phyloP scores from a whole-genome alignment of 2,888 invertebrate species.

The Brachypterus glaber region DNA sequence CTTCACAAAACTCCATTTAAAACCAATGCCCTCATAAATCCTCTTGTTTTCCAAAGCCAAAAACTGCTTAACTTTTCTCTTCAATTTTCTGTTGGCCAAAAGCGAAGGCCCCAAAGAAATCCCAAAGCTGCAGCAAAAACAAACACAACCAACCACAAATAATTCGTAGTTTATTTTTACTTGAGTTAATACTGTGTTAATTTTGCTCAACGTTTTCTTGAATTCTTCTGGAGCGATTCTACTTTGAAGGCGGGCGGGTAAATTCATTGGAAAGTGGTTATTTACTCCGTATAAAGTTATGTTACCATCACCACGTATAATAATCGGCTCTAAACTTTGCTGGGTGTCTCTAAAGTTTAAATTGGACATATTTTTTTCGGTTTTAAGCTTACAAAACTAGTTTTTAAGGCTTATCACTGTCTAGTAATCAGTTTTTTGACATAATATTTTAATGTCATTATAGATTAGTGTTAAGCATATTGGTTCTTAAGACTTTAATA shows the following conservation, averaged over 20 bases:
- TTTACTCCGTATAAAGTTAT: conserved; percentile 27
- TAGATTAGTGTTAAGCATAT: too few species aligned
- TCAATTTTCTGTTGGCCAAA: conserved; percentile 22
- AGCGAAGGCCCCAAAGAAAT: conserved; percentile 25
- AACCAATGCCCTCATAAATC: conserved; percentile 27
- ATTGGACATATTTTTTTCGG: too few species aligned
- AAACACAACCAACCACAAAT: conserved; percentile 25
- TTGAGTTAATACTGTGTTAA: conserved; percentile 23
- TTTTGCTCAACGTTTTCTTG: conserved; percentile 23
- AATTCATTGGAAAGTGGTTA: conserved; percentile 24
- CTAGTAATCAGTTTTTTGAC: too few species aligned
- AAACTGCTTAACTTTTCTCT: conserved; percentile 20
- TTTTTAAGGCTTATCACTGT: too few species aligned
- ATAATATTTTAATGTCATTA: too few species aligned
- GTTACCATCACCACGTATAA: conserved; percentile 26
- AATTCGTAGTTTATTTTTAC: conserved; percentile 23
- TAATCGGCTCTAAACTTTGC: conserved; percentile 25
- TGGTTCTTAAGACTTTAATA: too few species aligned
- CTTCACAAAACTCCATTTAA: conserved; percentile 27
- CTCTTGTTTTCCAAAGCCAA: conserved; percentile 26
- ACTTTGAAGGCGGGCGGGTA: conserved; percentile 26
- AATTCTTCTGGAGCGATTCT: conserved; percentile 29
- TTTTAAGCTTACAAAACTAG: too few species aligned
- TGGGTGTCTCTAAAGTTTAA: too few species aligned
- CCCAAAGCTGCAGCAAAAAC: conserved; percentile 28